Evolutionary conservation across 1,140 invertebrate genomes (phyloP).

Genomic region (Lepidurus packardi): DNA sequence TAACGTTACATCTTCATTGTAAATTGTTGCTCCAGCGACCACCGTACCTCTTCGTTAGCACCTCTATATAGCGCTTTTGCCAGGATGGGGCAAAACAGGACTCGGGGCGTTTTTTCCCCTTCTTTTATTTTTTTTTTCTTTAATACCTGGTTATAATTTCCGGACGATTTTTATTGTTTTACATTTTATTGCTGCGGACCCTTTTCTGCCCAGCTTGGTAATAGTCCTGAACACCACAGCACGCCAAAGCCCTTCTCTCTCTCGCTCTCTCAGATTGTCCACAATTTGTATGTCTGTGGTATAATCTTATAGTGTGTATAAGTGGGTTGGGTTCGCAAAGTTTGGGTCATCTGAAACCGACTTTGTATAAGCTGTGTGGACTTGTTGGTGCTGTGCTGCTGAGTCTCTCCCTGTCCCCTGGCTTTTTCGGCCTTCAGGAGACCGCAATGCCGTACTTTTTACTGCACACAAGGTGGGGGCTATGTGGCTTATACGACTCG

Average conservation of each 20-base stretch:
- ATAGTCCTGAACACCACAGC: background rate
- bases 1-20: constrained; percentile 11
- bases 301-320: no score
- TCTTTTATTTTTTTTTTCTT: background rate
- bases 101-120: background rate
- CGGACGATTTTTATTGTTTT: constrained; percentile 14
- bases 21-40: background rate
- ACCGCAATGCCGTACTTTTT: no score
- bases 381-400: no score
- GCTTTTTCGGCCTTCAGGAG: no score
- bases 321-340: no score
- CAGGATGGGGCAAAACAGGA: background rate
- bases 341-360: no score
- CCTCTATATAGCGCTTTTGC: background rate
- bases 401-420: no score
- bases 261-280: background rate
- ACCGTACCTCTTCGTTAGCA: constrained; percentile 18
- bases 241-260: background rate
- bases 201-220: background rate
- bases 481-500: background rate
- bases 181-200: background rate
- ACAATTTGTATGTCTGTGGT: background rate
- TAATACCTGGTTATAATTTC: constrained; percentile 3
- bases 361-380: no score
- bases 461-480: no score